These are phyloP conservation scores for Naja naja DNA, from an alignment of 2,113 vertebrate genomes.

Conservation along the genomic window DNA sequence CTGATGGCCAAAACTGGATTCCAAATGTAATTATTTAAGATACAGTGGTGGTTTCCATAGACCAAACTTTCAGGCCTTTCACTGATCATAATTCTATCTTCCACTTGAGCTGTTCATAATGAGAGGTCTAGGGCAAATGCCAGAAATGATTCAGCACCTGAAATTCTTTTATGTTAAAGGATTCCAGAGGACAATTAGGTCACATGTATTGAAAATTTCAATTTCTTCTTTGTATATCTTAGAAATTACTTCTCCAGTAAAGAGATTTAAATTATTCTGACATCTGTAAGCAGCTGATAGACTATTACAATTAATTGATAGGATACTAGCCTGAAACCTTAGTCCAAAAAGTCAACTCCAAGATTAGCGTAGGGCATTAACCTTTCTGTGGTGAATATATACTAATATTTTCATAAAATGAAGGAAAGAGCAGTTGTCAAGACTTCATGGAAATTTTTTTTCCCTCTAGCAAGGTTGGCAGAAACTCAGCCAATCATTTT, in stretches of 20 bases:
- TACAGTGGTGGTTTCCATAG: background rate
- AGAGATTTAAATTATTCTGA: background rate
- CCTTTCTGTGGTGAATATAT: background rate
- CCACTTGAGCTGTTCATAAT: background rate
- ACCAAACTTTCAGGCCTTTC: background rate
- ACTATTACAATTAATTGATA: background rate
- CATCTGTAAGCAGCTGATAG: background rate
- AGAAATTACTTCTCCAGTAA: background rate
- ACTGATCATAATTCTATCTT: background rate
- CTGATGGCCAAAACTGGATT: background rate
- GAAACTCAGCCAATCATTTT: background rate
- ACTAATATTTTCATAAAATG: background rate
- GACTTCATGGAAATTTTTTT: background rate
- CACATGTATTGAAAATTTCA: background rate
- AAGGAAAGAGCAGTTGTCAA: background rate
- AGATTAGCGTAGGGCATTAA: background rate
- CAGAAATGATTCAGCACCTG: background rate
- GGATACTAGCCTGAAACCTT: background rate
- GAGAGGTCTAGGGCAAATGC: background rate
- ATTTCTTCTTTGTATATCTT: background rate
- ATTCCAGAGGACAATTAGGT: background rate
- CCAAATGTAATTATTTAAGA: background rate
- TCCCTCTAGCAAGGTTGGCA: background rate
- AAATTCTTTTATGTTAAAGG: background rate
- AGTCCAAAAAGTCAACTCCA: background rate